Base-by-base conservation (phyloP, 2,888 invertebrate species). In the Torymus texanus region DNA sequence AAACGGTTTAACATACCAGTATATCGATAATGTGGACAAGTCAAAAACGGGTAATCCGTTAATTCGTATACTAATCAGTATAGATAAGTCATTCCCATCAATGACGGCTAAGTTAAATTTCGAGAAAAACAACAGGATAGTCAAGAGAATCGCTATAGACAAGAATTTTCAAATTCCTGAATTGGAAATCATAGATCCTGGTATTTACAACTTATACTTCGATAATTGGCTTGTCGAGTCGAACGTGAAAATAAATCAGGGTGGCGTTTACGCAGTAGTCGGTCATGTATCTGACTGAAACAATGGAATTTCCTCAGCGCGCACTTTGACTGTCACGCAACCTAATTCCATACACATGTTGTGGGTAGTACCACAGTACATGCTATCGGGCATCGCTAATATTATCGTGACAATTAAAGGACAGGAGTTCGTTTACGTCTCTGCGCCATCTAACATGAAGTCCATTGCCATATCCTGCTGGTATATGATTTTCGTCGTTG, bases 171-270 rank as follows among this genome's bases (percentile, higher is more conserved):
- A 12, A 18, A 24, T 12, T 2, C 8, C 61, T 12, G 13, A 61
- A 21, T 12, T 61, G 2, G 21, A 21, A 61, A 11, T 21, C 8
- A 11, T 61, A 12, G 12, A 61, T 61, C 11, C 18, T 10, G 61
- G 61, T 21, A 61, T 21, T n/a, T 92, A 91, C 81, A 87, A 92
- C 63, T 84, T 93, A 2, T 66, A 86, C 11, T 83, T 93, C 0
- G 87, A 91, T 73, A 88, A 88, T 0, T 84, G 86, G 51, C 83
- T 83, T 56, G 86, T 92, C 5, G 70, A 91, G 21, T 83, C 85
- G 18, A 85, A 87, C 1, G 67, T 68, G n/a, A 14, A 24, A 1
- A 8, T 68, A 21, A 68, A 11, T 8, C 87, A 92, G 13, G 67
- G 67, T 68, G 67, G 67, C 13, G 56, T 55, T 4, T 68, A 68